These are phyloP conservation scores for Drosophila repletoides DNA, from an alignment of 1,140 invertebrate species.

Conservation along the genomic window DNA sequence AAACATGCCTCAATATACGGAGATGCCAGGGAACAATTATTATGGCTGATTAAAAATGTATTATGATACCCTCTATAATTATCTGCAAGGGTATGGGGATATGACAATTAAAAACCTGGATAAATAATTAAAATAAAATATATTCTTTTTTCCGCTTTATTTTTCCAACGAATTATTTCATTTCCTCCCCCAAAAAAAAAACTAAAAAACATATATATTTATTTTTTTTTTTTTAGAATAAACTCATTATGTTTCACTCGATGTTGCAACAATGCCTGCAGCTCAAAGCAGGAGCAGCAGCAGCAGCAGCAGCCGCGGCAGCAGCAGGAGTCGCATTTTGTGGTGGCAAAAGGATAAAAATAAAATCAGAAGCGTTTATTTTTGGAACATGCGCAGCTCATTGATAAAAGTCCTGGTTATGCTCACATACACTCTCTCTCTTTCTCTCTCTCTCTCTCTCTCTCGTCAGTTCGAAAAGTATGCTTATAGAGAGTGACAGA, in stretches of 20 bases:
- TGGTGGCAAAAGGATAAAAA: slow-evolving; percentile 48
- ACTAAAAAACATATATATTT: slow-evolving; percentile 11
- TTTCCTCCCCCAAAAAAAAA: too few species aligned
- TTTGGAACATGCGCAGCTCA: slow-evolving; percentile 76
- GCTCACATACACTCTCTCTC: slow-evolving; percentile 6
- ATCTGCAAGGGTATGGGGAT: too few species aligned
- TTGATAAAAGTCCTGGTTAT: slow-evolving; percentile 48
- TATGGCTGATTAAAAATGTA: too few species aligned
- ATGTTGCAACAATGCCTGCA: slow-evolving; percentile 27
- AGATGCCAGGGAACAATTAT: too few species aligned
- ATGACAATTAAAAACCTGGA: too few species aligned
- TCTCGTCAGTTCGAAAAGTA: slow-evolving; percentile 17
- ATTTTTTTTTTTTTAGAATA: slow-evolving; percentile 6
- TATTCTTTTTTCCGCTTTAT: too few species aligned
- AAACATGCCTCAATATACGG: too few species aligned
- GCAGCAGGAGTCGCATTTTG: slow-evolving; percentile 2
- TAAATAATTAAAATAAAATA: too few species aligned
- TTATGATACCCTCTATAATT: too few species aligned
- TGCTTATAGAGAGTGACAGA: not conserved
- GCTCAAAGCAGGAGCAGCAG: not conserved
- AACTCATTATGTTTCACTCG: slow-evolving; percentile 14
- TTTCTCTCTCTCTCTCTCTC: not conserved
- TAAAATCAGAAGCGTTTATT: slow-evolving; percentile 58
- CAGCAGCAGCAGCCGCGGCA: too few species aligned
- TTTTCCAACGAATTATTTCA: too few species aligned